A percentile compares a stretch with the other conserved stretches of the same genome.
These are phyloP conservation scores for Boloria selene DNA, from an alignment of 2,888 invertebrate species.

Conservation along the genomic window DNA sequence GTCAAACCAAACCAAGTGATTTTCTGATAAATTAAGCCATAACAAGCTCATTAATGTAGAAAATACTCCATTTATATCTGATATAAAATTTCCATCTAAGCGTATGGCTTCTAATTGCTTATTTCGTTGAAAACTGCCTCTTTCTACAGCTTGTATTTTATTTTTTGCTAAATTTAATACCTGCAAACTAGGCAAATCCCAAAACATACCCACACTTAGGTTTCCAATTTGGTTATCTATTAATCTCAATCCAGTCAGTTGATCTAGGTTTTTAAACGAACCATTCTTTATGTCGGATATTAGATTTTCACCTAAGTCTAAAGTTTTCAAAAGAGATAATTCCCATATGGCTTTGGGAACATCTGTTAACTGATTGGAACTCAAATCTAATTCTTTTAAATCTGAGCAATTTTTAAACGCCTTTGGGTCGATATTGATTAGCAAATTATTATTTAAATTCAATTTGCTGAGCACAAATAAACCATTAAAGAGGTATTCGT, in stretches of 20 bases:
- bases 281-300: conserved; percentile 92
- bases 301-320: conserved; percentile 96
- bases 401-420: conserved; percentile 94
- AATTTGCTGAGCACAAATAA: conserved; percentile 91
- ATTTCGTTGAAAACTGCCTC: conserved; percentile 91
- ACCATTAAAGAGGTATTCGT: conserved; percentile 91
- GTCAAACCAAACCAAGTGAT: conserved; percentile 95
- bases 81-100: conserved; percentile 92
- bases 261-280: conserved; percentile 91
- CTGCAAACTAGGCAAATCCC: conserved; percentile 91
- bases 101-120: conserved; percentile 92
- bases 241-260: conserved; percentile 92
- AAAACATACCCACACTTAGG: conserved; percentile 91
- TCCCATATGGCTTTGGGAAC: conserved; percentile 92
- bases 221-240: conserved; percentile 95
- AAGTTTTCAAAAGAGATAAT: conserved; percentile 90
- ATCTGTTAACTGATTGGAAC: conserved; percentile 90
- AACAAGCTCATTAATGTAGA: conserved; percentile 90
- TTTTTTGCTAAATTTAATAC: conserved; percentile 94
- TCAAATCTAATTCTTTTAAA: conserved; percentile 93
- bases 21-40: conserved; percentile 94
- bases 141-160: conserved; percentile 91
- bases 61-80: conserved; percentile 94
- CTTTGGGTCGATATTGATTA: conserved; percentile 88
- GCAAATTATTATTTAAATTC: conserved; percentile 91